Base-by-base conservation (phyloP, 2,888 invertebrate species). In the Subacronicta megacephala region DNA sequence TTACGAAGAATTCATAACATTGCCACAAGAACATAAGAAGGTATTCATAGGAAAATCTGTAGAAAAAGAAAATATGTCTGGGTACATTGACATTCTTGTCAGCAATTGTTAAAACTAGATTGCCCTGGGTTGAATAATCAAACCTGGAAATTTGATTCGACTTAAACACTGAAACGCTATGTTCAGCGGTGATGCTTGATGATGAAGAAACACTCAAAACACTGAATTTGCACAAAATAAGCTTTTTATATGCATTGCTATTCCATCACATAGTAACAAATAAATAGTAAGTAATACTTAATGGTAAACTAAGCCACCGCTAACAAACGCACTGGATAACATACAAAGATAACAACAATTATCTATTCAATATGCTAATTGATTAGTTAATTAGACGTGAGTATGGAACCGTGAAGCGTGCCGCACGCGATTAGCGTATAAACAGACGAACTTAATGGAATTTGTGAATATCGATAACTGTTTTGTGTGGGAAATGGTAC, bases 301-400 rank as follows among this genome's bases (percentile, higher is more conserved):
- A 29, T 29, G 10, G 29, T 29, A 29, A 29, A 12, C 12, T 4
- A 29, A 37, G 13, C 23, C 4, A 7, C 10, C 31, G 18, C 35
- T 33, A 13, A 42, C 62, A 31, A 61, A 47, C 41, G 44, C 31
- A 45, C 62, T 51, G 45, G 65, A 78, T 70, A 61, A 62, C 62
- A 65, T 47, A 59, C 40, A 68, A 57, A 68, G 72, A 72, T 73
- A 78, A 61, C 20, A 17, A 47, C 60, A 76, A 75, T 75, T 76
- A 79, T 76, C 72, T 69, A 78, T 77, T 69, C 72, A 79, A 70
- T 78, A 80, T 80, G 77, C 63, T 81, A 81, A 83, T 82, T 80
- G 70, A 78, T 79, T 76, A 58, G 61, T 72, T 77, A 80, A 80
- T 82, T 77, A 72, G 62, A 68, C 41, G 50, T 13, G 57, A 67